Evolutionary conservation across 2,888 invertebrate genomes (phyloP).

Genomic region (Phortica magna): DNA sequence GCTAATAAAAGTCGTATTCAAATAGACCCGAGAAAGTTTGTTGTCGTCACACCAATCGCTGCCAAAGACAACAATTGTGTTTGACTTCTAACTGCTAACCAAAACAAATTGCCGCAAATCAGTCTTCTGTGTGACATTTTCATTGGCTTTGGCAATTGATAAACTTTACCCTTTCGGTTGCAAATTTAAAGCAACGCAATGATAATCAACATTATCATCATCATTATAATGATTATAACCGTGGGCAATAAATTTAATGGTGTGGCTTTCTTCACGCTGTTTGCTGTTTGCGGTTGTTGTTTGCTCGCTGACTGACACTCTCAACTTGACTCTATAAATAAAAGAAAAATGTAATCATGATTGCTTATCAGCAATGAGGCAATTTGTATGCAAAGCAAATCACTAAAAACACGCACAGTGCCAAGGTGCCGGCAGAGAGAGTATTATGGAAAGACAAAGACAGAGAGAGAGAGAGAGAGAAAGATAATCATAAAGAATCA

Average conservation of each 20-base stretch:
- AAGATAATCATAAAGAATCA: not conserved
- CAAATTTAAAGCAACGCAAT: not conserved
- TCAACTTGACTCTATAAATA: constrained; percentile 31
- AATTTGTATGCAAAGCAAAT: constrained; percentile 32
- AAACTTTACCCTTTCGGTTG: not conserved
- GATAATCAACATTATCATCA: not conserved
- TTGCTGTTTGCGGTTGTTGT: not conserved
- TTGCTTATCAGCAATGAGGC: constrained; percentile 29
- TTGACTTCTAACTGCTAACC: not conserved
- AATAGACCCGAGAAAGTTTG: no score
- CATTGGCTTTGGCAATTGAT: not conserved
- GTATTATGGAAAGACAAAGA: not conserved
- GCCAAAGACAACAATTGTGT: not conserved
- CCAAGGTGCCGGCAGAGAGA: no score
- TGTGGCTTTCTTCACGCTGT: not conserved
- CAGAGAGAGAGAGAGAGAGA: not conserved
- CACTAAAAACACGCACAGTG: constrained; percentile 4
- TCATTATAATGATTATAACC: not conserved
- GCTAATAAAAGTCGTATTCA: no score
- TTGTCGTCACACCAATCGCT: no score
- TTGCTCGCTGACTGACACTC: not conserved
- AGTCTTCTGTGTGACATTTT: not conserved
- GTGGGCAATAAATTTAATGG: not conserved
- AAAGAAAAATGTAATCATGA: constrained; percentile 29
- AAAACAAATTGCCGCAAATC: not conserved